Conservation (phyloP, 1,140 invertebrate genomes). For the Belonocnema kinseyi region DNA sequence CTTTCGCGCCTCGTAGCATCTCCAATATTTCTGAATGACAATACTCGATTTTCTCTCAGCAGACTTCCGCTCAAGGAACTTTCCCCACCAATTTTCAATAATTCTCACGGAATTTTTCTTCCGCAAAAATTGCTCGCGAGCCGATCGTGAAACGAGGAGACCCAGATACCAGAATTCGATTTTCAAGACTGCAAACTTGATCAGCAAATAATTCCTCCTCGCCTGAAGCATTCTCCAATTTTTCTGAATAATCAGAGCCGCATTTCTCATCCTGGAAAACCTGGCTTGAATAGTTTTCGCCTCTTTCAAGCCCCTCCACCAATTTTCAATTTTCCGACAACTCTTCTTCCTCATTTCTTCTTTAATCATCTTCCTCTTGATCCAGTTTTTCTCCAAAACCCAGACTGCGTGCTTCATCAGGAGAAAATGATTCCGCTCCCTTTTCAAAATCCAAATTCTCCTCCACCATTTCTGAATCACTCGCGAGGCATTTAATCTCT, state of each 20-base stretch:
- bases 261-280: slow-evolving; percentile 41
- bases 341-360: slow-evolving; percentile 38
- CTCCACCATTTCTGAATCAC: slow-evolving; percentile 74
- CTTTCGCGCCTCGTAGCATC: slow-evolving; percentile 27
- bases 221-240: slow-evolving; percentile 53
- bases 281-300: slow-evolving; percentile 25
- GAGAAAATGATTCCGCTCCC: slow-evolving; percentile 68
- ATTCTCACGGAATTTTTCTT: slow-evolving; percentile 44
- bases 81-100: slow-evolving; percentile 70
- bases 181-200: slow-evolving; percentile 44
- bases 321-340: slow-evolving; percentile 54
- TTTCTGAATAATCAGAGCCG: slow-evolving; percentile 56
- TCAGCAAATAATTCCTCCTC: slow-evolving; percentile 41
- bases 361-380: slow-evolving; percentile 37
- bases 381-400: slow-evolving; percentile 58
- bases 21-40: slow-evolving; percentile 50
- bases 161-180: slow-evolving; percentile 58
- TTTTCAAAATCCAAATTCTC: slow-evolving; percentile 66
- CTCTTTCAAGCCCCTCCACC: slow-evolving; percentile 48
- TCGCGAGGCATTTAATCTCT: slow-evolving; percentile 61
- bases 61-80: slow-evolving; percentile 57
- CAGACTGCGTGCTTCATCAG: slow-evolving; percentile 56
- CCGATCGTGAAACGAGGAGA: slow-evolving; percentile 38
- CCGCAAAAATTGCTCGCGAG: slow-evolving; percentile 50
- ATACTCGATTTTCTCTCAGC: slow-evolving; percentile 43